phyloP scores from a whole-genome alignment of 2,888 invertebrate genomes.

The Criorhina ranunculi region DNA sequence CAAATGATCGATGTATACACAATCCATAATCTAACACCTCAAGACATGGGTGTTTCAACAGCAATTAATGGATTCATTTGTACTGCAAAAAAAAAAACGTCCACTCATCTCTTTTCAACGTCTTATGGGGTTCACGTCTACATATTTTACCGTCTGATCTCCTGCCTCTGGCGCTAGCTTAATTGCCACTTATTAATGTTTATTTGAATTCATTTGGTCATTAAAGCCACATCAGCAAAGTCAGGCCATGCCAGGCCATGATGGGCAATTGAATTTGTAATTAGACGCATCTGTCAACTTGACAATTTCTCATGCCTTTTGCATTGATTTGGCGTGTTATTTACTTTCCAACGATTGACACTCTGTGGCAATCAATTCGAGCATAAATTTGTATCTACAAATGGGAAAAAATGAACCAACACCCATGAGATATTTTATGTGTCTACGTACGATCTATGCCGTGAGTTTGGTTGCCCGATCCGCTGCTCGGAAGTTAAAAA shows the following conservation, averaged over 20 bases:
- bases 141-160: conserved; percentile 13
- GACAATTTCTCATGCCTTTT: conserved; percentile 28
- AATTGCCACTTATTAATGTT: conserved; percentile 40
- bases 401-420: conserved; percentile 20
- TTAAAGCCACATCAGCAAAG: conserved; percentile 51
- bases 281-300: conserved; percentile 60
- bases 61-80: not conserved
- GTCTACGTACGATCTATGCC: not conserved
- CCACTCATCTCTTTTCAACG: not conserved
- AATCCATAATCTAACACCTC: no score
- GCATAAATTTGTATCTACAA: conserved; percentile 19
- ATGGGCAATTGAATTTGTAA: conserved; percentile 70
- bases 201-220: conserved; percentile 57
- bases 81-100: conserved; percentile 1
- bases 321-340: conserved; percentile 11
- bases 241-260: not conserved
- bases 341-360: conserved; percentile 27
- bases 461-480: conserved; percentile 24
- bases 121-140: conserved; percentile 21
- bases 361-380: conserved; percentile 45
- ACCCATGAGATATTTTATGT: not conserved
- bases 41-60: not conserved
- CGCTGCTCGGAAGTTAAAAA: conserved; percentile 64
- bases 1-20: no score
- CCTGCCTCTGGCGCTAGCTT: conserved; percentile 32